Percentiles rank a stretch among this genome's conserved stretches.
Conservation (phyloP, 1,140 invertebrate species). For the Hydropsyche tenuis region DNA sequence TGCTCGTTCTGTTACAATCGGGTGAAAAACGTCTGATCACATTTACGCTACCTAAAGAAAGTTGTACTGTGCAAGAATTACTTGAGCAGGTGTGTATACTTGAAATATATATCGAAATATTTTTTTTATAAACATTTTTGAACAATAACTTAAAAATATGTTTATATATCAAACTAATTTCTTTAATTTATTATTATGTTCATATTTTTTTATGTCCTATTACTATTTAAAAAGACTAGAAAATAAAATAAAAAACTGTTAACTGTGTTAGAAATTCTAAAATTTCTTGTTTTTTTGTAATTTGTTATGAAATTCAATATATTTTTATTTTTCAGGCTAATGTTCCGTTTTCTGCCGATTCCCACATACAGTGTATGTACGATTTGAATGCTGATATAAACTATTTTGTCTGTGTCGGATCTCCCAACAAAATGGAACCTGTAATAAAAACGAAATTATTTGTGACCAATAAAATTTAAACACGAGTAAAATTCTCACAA, state of each 20-base stretch:
- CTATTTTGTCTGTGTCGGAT: constrained; percentile 75
- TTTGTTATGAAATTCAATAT: too few species aligned
- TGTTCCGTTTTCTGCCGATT: constrained; percentile 69
- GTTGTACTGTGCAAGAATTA: constrained; percentile 79
- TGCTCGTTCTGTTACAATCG: constrained; percentile 74
- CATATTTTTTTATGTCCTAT: too few species aligned
- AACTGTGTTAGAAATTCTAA: too few species aligned
- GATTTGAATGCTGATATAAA: constrained; percentile 75
- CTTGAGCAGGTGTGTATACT: constrained; percentile 69
- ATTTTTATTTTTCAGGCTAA: constrained; percentile 61
- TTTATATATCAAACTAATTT: constrained; percentile 14
- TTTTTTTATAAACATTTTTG: not conserved
- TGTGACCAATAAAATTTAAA: too few species aligned
- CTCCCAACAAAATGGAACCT: constrained; percentile 59
- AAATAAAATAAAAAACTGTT: too few species aligned
- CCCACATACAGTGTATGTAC: constrained; percentile 72
- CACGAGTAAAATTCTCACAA: not conserved
- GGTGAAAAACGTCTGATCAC: constrained; percentile 80
- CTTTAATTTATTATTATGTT: constrained; percentile 44
- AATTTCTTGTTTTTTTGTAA: too few species aligned
- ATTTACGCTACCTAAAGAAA: constrained; percentile 78
- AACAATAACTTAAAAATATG: constrained; percentile 11
- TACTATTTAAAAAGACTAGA: too few species aligned
- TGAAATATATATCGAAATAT: too few species aligned
- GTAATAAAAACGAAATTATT: too few species aligned